Percentiles rank a stretch among this genome's conserved stretches.
phyloP scores from a whole-genome alignment of 2,888 invertebrate species.

The Thereva nobilitata region DNA sequence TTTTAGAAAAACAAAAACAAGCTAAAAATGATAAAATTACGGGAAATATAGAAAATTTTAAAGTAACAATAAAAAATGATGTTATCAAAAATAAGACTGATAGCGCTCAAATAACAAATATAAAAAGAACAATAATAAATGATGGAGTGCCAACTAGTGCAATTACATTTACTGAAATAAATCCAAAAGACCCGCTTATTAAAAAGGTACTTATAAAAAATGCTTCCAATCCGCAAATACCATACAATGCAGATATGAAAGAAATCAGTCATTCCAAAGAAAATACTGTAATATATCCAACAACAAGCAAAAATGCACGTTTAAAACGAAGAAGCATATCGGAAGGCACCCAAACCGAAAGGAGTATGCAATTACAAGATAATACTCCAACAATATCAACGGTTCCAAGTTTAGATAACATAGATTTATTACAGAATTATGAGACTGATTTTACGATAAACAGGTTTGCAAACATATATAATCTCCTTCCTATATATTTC shows the following conservation, averaged over 20 bases:
- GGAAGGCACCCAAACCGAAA: neutral
- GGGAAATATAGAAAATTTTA: conserved; percentile 25
- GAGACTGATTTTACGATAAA: conserved; percentile 21
- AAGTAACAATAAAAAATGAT: conserved; percentile 27
- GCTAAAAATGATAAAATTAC: conserved; percentile 34
- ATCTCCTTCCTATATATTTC: neutral
- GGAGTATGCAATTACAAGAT: neutral
- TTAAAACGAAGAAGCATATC: neutral
- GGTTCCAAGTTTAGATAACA: neutral
- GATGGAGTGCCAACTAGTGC: neutral
- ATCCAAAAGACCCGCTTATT: conserved; percentile 20
- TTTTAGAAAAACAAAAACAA: conserved; percentile 52
- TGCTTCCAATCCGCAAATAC: conserved; percentile 4
- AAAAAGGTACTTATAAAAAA: conserved; percentile 41
- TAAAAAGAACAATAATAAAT: conserved; percentile 14
- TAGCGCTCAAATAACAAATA: neutral
- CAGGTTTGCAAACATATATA: conserved; percentile 11
- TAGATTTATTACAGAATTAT: conserved; percentile 11
- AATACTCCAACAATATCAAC: neutral
- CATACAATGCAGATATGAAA: neutral
- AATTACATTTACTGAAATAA: neutral
- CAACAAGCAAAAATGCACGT: no score
- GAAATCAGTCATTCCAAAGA: neutral
- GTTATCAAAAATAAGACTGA: neutral
- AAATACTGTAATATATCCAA: no score